Percentiles rank a stretch among this genome's conserved stretches.
Evolutionary conservation across 2,888 invertebrate genomes (phyloP).

Genomic region (Lithophane socia): DNA sequence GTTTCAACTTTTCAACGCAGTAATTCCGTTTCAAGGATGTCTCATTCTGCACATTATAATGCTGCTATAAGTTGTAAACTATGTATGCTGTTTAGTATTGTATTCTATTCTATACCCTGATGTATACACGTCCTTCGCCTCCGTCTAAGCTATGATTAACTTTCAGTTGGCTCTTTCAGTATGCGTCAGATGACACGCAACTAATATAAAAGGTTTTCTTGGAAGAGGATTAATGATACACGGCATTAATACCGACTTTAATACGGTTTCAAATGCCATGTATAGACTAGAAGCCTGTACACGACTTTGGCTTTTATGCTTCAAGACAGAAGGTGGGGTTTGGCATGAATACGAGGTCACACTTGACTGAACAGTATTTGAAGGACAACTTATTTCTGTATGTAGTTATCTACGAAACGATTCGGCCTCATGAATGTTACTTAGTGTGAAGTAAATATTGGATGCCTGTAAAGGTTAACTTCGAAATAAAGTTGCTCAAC

Average conservation of each 20-base stretch:
- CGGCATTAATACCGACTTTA: slow-evolving; percentile 49
- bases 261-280: slow-evolving; percentile 59
- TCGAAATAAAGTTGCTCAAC: slow-evolving; percentile 35
- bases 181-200: slow-evolving; percentile 52
- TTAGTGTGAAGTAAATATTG: slow-evolving; percentile 47
- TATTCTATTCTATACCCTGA: slow-evolving; percentile 13
- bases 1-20: background rate
- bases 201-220: slow-evolving; percentile 60
- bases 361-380: slow-evolving; percentile 55
- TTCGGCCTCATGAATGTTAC: slow-evolving; percentile 42
- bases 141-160: slow-evolving; percentile 43
- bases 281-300: slow-evolving; percentile 9
- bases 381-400: slow-evolving; percentile 65
- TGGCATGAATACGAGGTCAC: slow-evolving; percentile 25
- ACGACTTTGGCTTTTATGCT: slow-evolving; percentile 25
- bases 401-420: slow-evolving; percentile 44
- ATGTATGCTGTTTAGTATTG: background rate
- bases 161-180: slow-evolving; percentile 41
- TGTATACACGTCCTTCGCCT: slow-evolving; percentile 3
- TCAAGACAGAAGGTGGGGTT: slow-evolving; percentile 16
- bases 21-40: slow-evolving; percentile 4
- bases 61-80: background rate
- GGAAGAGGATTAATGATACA: slow-evolving; percentile 61
- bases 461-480: slow-evolving; percentile 40
- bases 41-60: background rate